Evolutionary conservation across 2,888 invertebrate genomes (phyloP), one percentile per base, ranked within the genome.

Genomic region (Trichopoda pennipes): DNA sequence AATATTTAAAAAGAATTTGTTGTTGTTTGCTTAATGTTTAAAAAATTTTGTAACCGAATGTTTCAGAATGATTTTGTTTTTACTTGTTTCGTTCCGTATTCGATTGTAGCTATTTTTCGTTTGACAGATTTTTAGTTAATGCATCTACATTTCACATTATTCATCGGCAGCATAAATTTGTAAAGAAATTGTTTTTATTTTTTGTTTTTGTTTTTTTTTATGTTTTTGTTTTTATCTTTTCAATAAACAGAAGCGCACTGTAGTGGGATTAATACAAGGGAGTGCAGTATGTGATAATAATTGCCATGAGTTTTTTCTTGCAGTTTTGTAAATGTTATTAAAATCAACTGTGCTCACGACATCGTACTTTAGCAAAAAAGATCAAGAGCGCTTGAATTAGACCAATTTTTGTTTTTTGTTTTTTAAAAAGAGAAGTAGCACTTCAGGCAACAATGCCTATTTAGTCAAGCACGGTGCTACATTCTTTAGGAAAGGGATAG

Each of bases 51-150:
- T 19, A 63, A 32, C 60, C 61, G 64, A 70, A 53, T 58, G 23
- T 28, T 49, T 42, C 9, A 17, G 17, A 73, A 23, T 51, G n/a
- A 12, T 70, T 61, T 74, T 44, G 66, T 12, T 17, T 64, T 69
- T 70, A 53, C 47, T 69, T 61, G 49, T 76, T 79, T 55, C 32
- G 82, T 76, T 79, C 72, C 82, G 79, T 82, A 61, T 72, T 75
- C 79, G 79, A 76, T 75, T 63, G 75, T 53, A 68, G 75, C 79
- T 79, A 47, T 63, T 76, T 76, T 55, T 82, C 79, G 79, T 82
- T 79, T 82, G 82, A 79, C 66, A 63, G 76, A 47, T 76, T 75
- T 79, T 79, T 66, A 76, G 75, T 79, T 68, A 76, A 79, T 79
- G 79, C 72, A 74, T 61, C n/a, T 21, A 68, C 60, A 79, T 72